Evolutionary conservation across 2,113 vertebrate species (phyloP), one percentile per base, ranked within the genome.

Genomic region (Fregata magnificens): DNA sequence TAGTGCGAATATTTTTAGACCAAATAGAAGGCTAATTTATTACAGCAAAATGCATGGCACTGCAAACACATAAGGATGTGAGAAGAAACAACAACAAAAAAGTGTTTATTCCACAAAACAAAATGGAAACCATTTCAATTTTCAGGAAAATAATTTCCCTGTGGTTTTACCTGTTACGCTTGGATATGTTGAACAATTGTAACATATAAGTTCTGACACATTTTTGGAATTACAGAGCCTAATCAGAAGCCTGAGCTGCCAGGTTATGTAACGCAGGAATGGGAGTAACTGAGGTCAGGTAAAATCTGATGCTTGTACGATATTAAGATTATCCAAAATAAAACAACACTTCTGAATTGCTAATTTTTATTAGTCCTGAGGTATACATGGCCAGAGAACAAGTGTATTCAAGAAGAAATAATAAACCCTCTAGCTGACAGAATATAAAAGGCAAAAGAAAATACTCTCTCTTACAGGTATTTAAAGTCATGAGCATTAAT

Each of bases 1-100:
- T 52, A 88, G n/a, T 81, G 45, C 40, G 93, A 94, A 91, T 88
- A 92, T 83, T 95, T 95, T 78, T 40, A 70, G 50, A 80, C 67
- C 49, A 93, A 94, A 89, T 38, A 90, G 1, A 42, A 66, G 18
- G 25, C 15, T 77, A 45, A 84, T 92, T 88, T 86, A 65, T 81
- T 77, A 38, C 55, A 92, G 26, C 10, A 86, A 71, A 88, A 65
- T 73, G 36, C 28, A n/a, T 12, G 15, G 29, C 31, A 66, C 42
- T 86, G 55, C 67, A 92, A 93, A 86, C 53, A 66, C 9, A 36
- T 24, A 52, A 79, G 38, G 38, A 44, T 25, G 24, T 45, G n/a
- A 90, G 49, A 34, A 31, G 38, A 18, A 77, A n/a, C 11, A 38
- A 82, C 34, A 5, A 5, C n/a, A 42, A 44, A 45, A 47, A 38